Percentiles rank a stretch among this genome's conserved stretches.
These are phyloP conservation scores for Dicycla oo DNA, from an alignment of 2,888 invertebrate species.

Conservation along the genomic window DNA sequence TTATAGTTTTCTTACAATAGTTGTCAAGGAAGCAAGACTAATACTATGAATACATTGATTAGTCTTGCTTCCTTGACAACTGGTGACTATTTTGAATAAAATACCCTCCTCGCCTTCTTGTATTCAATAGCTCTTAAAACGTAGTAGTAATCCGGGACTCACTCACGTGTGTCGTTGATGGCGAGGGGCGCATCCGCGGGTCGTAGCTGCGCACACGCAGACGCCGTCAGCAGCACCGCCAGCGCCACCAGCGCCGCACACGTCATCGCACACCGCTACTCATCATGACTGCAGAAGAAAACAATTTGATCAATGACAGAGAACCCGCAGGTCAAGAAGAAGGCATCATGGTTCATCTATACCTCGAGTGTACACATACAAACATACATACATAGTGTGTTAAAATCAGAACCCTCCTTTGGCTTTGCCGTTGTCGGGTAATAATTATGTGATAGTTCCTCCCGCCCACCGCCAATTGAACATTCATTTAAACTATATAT, in stretches of 20 bases:
- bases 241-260: conserved; percentile 81
- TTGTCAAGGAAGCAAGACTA: no score
- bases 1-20: no score
- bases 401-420: no score
- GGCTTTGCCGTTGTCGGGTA: background rate
- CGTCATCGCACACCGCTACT: conserved; percentile 83
- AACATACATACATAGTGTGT: background rate
- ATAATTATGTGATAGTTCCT: no score
- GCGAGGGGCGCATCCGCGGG: conserved; percentile 86
- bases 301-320: background rate
- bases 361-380: background rate
- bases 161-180: conserved; percentile 87
- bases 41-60: no score
- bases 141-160: conserved; percentile 66
- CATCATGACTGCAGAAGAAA: conserved; percentile 73
- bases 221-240: conserved; percentile 77
- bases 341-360: background rate
- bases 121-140: conserved; percentile 9
- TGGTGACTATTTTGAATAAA: no score
- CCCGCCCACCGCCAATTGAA: no score
- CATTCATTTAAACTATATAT: no score
- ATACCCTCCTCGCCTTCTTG: background rate
- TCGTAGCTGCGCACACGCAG: conserved; percentile 82
- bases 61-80: no score
- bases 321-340: background rate